Conservation (phyloP, 1,140 invertebrate species). For the Melitaea cinxia region DNA sequence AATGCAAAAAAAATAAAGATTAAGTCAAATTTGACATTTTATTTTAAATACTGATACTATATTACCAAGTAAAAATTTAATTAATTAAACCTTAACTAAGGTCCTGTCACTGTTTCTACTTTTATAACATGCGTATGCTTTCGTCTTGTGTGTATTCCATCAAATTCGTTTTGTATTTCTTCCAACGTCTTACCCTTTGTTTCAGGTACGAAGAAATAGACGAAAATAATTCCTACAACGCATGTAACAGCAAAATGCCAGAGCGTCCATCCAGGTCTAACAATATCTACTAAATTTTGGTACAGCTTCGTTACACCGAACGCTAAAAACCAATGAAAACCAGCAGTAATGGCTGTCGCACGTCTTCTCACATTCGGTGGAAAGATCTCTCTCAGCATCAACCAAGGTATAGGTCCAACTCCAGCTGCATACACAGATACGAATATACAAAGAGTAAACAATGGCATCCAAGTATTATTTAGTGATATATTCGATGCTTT, state of each 20-base stretch:
- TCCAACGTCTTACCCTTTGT: slow-evolving; percentile 89
- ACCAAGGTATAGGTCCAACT: slow-evolving; percentile 86
- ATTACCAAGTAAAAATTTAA: slow-evolving; percentile 10
- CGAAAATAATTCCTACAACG: slow-evolving; percentile 84
- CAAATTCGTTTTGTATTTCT: slow-evolving; percentile 86
- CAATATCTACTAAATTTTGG: slow-evolving; percentile 78
- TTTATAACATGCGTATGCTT: slow-evolving; percentile 76
- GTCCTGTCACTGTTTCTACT: slow-evolving; percentile 66
- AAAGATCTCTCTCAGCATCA: slow-evolving; percentile 85
- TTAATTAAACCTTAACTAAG: slow-evolving; percentile 25
- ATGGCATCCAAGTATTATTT: slow-evolving; percentile 67
- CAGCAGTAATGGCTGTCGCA: slow-evolving; percentile 84
- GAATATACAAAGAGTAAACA: slow-evolving; percentile 68
- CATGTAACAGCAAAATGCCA: slow-evolving; percentile 87
- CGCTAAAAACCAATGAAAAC: slow-evolving; percentile 86
- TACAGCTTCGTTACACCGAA: slow-evolving; percentile 87
- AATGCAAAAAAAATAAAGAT: slow-evolving; percentile 7
- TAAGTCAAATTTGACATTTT: not conserved
- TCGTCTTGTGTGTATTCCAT: slow-evolving; percentile 71
- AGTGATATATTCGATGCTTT: slow-evolving; percentile 54
- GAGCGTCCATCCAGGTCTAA: slow-evolving; percentile 84
- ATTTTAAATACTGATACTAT: slow-evolving; percentile 29
- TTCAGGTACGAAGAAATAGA: slow-evolving; percentile 88
- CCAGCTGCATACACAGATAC: slow-evolving; percentile 75
- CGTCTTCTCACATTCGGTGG: slow-evolving; percentile 85